A percentile compares a stretch with the other conserved stretches of the same genome.
phyloP scores from a whole-genome alignment of 2,797 vertebrate genomes.

The Chaetophractus vellerosus region DNA sequence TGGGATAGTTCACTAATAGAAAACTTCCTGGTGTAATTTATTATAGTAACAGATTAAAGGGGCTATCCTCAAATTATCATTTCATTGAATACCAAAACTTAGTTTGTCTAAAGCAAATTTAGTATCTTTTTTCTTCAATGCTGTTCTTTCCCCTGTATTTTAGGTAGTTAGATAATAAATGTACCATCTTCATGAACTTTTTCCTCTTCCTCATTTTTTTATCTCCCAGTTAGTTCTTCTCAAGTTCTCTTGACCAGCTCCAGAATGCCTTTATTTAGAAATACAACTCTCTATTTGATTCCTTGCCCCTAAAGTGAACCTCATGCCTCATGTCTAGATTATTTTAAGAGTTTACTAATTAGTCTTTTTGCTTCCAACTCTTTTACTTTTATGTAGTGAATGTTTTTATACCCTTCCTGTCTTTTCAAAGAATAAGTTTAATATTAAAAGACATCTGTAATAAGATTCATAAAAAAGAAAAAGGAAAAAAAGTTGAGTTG shows the following conservation, averaged over 20 bases:
- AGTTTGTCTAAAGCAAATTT: slow-evolving; percentile 14
- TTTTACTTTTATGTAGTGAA: not conserved
- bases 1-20: not conserved
- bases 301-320: not conserved
- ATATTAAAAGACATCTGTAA: slow-evolving; percentile 37
- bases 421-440: slow-evolving; percentile 43
- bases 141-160: not conserved
- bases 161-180: not conserved
- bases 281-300: not conserved
- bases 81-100: not conserved
- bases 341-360: not conserved
- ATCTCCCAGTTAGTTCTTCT: not conserved
- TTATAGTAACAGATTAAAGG: not conserved
- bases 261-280: not conserved
- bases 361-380: not conserved
- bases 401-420: not conserved
- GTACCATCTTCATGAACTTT: not conserved
- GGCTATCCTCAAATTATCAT: not conserved
- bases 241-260: not conserved
- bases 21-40: slow-evolving; percentile 18
- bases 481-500: not conserved
- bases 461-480: not conserved
- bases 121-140: not conserved
- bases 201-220: not conserved
- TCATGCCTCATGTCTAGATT: not conserved